A percentile compares a stretch with the other conserved stretches of the same genome.
phyloP scores from a whole-genome alignment of 92 coral and sea anemone genomes.

The Nematostella vectensis region DNA sequence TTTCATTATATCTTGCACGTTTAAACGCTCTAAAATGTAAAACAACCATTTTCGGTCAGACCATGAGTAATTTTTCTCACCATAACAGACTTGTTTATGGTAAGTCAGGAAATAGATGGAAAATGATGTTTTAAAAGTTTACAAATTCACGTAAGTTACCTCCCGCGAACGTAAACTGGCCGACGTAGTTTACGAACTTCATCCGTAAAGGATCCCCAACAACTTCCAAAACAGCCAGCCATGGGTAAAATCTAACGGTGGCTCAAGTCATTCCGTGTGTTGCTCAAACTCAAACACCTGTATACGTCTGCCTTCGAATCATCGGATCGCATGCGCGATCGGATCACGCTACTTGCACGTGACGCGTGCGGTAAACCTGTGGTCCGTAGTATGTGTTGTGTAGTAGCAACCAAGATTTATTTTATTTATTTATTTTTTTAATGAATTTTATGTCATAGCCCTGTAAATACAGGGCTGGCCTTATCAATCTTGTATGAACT shows the following conservation, averaged over 20 bases:
- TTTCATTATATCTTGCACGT: slow-evolving; percentile 70
- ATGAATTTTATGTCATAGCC: too few relatives aligned
- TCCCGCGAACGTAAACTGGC: slow-evolving; percentile 53
- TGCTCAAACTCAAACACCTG: too few relatives aligned
- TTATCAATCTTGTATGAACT: neutral
- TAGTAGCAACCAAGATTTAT: too few relatives aligned
- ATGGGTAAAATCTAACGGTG: slow-evolving; percentile 9
- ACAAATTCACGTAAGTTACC: too few relatives aligned
- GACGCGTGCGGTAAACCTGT: neutral
- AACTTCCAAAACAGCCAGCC: slow-evolving; percentile 75
- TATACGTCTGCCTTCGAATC: too few relatives aligned
- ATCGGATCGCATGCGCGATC: neutral
- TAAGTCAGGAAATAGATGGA: too few relatives aligned
- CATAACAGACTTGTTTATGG: too few relatives aligned
- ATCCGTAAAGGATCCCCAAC: slow-evolving; percentile 80
- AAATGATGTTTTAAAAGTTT: too few relatives aligned
- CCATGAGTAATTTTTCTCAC: too few relatives aligned
- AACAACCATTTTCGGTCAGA: too few relatives aligned
- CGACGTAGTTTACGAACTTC: slow-evolving; percentile 63
- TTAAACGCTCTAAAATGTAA: slow-evolving; percentile 44
- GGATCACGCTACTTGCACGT: neutral
- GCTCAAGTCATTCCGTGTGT: neutral
- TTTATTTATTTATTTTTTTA: too few relatives aligned
- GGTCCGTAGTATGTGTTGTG: too few relatives aligned
- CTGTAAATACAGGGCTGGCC: neutral